Conservation (phyloP, 2,797 vertebrate genomes). For the Lerista edwardsae region DNA sequence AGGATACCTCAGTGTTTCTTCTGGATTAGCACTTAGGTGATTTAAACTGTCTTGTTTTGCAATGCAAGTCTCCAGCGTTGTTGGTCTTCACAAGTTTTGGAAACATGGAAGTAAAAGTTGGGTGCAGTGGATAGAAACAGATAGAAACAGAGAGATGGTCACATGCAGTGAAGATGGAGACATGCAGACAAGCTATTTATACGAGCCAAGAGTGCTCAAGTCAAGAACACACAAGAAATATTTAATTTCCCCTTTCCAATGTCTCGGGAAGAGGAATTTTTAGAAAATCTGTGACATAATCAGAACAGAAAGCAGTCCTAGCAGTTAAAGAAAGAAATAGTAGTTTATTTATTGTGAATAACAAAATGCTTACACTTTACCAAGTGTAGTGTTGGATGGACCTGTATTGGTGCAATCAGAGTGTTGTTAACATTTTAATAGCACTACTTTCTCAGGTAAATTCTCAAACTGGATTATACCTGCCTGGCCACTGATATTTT, state of each 20-base stretch:
- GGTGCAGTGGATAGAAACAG: conserved; percentile 71
- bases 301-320: not conserved
- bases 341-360: not conserved
- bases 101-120: conserved; percentile 77
- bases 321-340: conserved; percentile 2
- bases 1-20: conserved; percentile 76
- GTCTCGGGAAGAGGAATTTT: not conserved
- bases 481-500: not conserved
- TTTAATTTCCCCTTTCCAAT: not conserved
- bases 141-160: conserved; percentile 75
- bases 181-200: conserved; percentile 52
- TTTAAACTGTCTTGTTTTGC: conserved; percentile 82
- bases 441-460: not conserved
- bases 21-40: conserved; percentile 82
- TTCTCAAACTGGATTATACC: not conserved
- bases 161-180: conserved; percentile 67
- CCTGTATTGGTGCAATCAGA: not conserved
- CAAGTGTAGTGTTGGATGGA: not conserved
- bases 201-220: conserved; percentile 43
- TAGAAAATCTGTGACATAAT: not conserved
- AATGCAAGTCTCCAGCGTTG: conserved; percentile 76
- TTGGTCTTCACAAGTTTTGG: conserved; percentile 80
- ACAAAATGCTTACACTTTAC: not conserved
- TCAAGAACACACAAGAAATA: conserved; percentile 13
- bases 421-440: not conserved